A percentile compares a stretch with the other conserved stretches of the same genome.
phyloP scores from a whole-genome alignment of 2,113 vertebrate genomes.

The Erinaceus europaeus region DNA sequence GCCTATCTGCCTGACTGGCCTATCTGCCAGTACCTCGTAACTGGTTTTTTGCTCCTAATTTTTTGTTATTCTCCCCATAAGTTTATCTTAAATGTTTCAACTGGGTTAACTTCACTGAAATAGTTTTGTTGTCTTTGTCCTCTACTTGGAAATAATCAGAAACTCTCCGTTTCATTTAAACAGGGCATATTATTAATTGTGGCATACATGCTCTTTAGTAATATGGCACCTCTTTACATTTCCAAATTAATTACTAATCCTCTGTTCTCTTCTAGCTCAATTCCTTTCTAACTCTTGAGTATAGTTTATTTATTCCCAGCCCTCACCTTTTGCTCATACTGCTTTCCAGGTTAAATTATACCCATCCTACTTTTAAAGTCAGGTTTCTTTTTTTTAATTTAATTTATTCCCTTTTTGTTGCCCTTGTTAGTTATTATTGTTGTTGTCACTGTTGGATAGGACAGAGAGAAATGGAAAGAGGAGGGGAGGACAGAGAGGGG shows the following conservation, averaged over 20 bases:
- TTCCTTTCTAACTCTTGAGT: neutral
- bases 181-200: neutral
- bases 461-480: no score
- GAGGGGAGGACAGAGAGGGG: no score
- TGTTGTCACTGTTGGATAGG: no score
- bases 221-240: neutral
- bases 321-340: neutral
- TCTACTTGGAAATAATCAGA: neutral
- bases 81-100: conserved; percentile 32
- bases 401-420: no score
- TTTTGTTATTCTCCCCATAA: neutral
- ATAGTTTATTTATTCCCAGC: neutral
- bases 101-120: neutral
- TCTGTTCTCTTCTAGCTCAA: neutral
- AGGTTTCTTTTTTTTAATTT: no score
- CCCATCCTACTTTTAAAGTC: neutral
- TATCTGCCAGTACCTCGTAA: conserved; percentile 21
- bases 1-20: neutral
- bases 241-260: conserved; percentile 4
- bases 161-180: conserved; percentile 11
- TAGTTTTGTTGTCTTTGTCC: neutral
- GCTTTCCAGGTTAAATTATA: conserved; percentile 1
- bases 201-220: neutral
- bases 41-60: conserved; percentile 26
- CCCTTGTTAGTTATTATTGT: no score